Evolutionary conservation across 2,113 vertebrate species (phyloP).

Genomic region (Clupea harengus): DNA sequence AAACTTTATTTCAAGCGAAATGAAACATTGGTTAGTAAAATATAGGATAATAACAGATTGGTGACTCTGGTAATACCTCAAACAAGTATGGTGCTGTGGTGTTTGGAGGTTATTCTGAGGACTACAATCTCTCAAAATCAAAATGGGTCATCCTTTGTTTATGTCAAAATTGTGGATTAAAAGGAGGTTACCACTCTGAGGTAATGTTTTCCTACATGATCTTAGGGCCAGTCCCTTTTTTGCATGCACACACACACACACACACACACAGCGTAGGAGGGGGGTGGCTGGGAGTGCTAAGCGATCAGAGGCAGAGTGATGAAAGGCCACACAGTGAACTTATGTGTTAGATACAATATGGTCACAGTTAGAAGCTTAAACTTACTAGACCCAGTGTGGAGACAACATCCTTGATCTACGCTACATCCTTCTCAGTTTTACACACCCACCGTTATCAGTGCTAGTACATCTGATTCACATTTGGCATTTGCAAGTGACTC

Average conservation of each 20-base stretch:
- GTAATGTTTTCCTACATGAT: neutral
- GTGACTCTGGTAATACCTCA: neutral
- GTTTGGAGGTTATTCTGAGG: neutral
- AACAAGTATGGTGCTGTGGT: neutral
- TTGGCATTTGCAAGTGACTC: too few species aligned
- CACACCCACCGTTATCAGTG: neutral
- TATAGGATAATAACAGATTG: neutral
- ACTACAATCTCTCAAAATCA: neutral
- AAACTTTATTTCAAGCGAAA: neutral
- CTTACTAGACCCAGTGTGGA: neutral
- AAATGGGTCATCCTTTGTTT: slow-evolving; percentile 4
- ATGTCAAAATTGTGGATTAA: slow-evolving; percentile 3
- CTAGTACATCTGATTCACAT: neutral
- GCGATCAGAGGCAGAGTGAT: neutral
- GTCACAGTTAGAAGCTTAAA: too few species aligned
- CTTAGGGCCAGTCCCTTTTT: neutral
- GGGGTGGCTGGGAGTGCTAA: neutral
- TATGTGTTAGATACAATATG: too few species aligned
- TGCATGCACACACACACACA: neutral
- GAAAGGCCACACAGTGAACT: neutral
- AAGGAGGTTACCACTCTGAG: neutral
- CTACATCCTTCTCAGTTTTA: neutral
- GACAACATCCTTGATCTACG: neutral
- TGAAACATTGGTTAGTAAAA: neutral
- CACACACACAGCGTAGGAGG: neutral